These are phyloP conservation scores for Syngnathus rostellatus DNA, from an alignment of 2,797 vertebrate species.

Conservation along the genomic window DNA sequence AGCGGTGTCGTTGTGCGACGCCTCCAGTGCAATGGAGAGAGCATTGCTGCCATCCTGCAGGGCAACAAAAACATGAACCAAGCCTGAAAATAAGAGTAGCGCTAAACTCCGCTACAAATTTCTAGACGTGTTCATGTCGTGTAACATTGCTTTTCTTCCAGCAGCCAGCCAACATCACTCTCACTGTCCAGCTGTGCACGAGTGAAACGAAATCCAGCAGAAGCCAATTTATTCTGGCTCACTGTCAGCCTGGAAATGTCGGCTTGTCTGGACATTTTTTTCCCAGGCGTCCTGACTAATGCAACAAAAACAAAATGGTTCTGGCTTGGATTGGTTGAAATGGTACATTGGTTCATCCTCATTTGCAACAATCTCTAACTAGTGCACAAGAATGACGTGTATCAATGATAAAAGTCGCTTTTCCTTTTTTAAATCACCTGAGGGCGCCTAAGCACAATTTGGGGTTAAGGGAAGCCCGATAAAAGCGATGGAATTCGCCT, in stretches of 20 bases:
- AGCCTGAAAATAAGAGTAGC: background rate
- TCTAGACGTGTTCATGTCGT: background rate
- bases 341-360: background rate
- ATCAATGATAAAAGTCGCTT: too few relatives aligned
- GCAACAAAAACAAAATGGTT: slow-evolving; percentile 21
- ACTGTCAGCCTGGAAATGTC: slow-evolving; percentile 42
- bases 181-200: slow-evolving; percentile 51
- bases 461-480: slow-evolving; percentile 17
- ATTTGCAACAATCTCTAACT: background rate
- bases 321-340: background rate
- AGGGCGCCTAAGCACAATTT: slow-evolving; percentile 8
- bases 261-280: slow-evolving; percentile 28
- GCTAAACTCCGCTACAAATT: background rate
- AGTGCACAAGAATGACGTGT: background rate
- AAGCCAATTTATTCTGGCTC: slow-evolving; percentile 34
- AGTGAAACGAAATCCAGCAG: slow-evolving; percentile 47
- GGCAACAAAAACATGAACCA: background rate
- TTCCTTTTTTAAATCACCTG: too few relatives aligned
- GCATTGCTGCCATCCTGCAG: slow-evolving; percentile 76
- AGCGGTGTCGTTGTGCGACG: slow-evolving; percentile 77
- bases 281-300: slow-evolving; percentile 19
- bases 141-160: background rate
- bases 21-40: slow-evolving; percentile 76
- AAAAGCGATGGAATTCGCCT: slow-evolving; percentile 24
- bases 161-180: too few relatives aligned